phyloP scores from a whole-genome alignment of 92 coral and sea anemone genomes.

The Palythoa caribaeorum region DNA sequence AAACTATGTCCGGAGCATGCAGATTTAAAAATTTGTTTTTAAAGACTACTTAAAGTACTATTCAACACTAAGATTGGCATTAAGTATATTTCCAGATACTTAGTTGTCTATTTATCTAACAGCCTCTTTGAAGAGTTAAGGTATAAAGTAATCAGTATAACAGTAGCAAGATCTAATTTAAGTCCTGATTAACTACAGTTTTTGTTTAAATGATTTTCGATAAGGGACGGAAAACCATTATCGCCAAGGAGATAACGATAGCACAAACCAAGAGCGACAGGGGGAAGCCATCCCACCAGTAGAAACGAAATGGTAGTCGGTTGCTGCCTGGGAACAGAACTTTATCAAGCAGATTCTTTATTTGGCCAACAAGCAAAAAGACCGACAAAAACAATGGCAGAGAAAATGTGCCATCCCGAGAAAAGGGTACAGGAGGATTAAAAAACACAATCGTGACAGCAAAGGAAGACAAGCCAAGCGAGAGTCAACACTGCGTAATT shows the following conservation, averaged over 20 bases:
- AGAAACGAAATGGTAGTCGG: not conserved
- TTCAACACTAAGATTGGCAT: too few species aligned
- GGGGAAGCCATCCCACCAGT: not conserved
- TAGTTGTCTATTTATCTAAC: too few species aligned
- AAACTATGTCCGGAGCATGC: too few species aligned
- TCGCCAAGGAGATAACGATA: not conserved
- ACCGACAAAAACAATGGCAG: not conserved
- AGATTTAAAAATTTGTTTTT: too few species aligned
- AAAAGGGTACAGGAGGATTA: not conserved
- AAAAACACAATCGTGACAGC: not conserved
- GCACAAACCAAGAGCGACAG: not conserved
- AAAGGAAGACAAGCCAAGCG: not conserved
- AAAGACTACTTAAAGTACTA: too few species aligned
- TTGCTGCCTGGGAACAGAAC: not conserved
- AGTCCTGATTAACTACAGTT: not conserved
- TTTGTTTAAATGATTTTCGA: not conserved
- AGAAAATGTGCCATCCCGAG: not conserved
- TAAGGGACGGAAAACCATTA: not conserved
- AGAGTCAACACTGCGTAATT: not conserved
- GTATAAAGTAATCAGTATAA: too few species aligned
- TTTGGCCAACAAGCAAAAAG: not conserved
- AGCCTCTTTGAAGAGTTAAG: too few species aligned
- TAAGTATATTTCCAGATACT: too few species aligned
- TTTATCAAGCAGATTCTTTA: not conserved
- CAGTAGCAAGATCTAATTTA: not conserved